Evolutionary conservation across 1,140 invertebrate species (phyloP).

Genomic region (Choristoneura fumiferana): DNA sequence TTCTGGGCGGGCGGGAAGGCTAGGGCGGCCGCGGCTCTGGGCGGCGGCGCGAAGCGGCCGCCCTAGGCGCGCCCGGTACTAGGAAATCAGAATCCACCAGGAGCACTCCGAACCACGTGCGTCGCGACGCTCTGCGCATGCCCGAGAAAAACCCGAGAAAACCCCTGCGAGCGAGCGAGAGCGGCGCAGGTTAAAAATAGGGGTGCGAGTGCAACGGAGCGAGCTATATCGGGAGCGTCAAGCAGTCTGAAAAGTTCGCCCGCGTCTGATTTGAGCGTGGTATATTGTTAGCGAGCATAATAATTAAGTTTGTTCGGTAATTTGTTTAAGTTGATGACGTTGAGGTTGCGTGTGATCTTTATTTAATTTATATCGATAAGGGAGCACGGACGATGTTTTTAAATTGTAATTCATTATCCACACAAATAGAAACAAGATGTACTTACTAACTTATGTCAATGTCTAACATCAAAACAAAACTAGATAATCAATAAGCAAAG

Average conservation of each 20-base stretch:
- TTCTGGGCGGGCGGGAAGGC: conserved; percentile 61
- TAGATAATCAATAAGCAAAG: no score
- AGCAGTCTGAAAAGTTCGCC: conserved; percentile 66
- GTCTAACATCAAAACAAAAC: no score
- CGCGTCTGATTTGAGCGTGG: conserved; percentile 23
- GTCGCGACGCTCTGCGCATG: conserved; percentile 61
- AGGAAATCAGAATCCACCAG: conserved; percentile 48
- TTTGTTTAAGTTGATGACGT: not conserved
- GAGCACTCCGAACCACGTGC: conserved; percentile 56
- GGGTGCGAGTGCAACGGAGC: conserved; percentile 50
- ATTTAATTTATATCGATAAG: not conserved
- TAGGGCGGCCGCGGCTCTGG: conserved; percentile 56
- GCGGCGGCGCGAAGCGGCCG: conserved; percentile 70
- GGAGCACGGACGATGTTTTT: not conserved
- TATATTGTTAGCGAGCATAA: conserved; percentile 15
- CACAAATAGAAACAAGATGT: not conserved
- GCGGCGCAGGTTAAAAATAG: conserved; percentile 52
- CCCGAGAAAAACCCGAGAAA: conserved; percentile 51
- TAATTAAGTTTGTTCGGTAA: conserved; percentile 12
- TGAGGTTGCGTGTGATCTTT: conserved; percentile 8
- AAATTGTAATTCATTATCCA: not conserved
- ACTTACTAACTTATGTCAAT: no score
- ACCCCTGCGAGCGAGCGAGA: conserved; percentile 46
- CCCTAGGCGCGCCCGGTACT: conserved; percentile 73
- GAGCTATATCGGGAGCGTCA: conserved; percentile 69